Evolutionary conservation across 2,888 invertebrate species (phyloP), one percentile per base, ranked within the genome.

Genomic region (Odiellus spinosus): DNA sequence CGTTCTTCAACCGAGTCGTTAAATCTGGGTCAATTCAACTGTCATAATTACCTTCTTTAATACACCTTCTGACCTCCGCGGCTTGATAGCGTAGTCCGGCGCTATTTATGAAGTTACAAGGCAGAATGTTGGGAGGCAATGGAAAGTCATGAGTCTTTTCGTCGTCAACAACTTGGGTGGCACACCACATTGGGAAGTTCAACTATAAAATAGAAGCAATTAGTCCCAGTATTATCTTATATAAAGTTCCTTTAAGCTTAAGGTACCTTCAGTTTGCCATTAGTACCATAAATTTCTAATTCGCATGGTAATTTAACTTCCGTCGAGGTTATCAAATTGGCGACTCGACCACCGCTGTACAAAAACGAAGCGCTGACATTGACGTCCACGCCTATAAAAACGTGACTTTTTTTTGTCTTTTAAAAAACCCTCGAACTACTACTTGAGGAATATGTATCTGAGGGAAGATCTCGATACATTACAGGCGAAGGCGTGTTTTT

Each of bases 21-120:
- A 26, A 26, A 26, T 2, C 17, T 10, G 38, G 10, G 17, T 15
- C 38, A 36, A 6, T 15, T 36, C 17, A 10, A 36, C 12, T 36
- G 14, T 15, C 12, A 17, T 21, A 15, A 11, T 36, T 46, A 78
- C 78, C 77, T 66, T 73, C 65, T 50, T 70, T 67, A 34, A 87
- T 73, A 59, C 83, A 82, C 51, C 75, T 70, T 58, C 80, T 74
- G 44, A 77, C 82, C 64, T 83, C 82, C 55, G 76, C 74, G 34
- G 84, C 85, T 66, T 86, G 77, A 61, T 81, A 86, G 52, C 75
- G 70, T 42, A 86, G 69, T 1, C 82, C 83, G 18, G 75, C 76
- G 52, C 82, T 81, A 59, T 83, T 83, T 47, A 64, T 62, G 61
- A 77, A 82, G 61, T 80, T 78, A 49, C 59, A 59, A 52, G 75